Evolutionary conservation across 2,888 invertebrate genomes (phyloP), one percentile per base, ranked within the genome.

Genomic region (Leptopilina syphax): DNA sequence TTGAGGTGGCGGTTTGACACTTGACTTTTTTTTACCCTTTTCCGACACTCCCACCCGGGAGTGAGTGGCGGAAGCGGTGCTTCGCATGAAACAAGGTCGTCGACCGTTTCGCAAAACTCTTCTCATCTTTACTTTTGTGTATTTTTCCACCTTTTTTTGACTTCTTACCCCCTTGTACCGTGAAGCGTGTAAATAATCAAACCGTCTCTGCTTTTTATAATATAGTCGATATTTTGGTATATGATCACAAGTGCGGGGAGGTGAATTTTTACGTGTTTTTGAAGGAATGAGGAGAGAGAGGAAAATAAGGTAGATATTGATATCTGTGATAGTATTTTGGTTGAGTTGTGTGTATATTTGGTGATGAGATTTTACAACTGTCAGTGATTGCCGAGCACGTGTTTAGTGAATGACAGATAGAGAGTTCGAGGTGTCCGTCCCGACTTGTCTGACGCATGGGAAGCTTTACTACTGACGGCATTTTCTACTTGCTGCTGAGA

Each of bases 21-120:
- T 50, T 50, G 50, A 65, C 65, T 65, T 65, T 65, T 24, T 10
- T 3, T 65, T 10, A 24, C n/a, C 73, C 34, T 57, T 57, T n/a
- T 34, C 54, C 57, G n/a, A 18, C 27, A 27, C 73, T 24, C 24
- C 63, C 63, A 63, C 12, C 34, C 5, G 9, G 44, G 44, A 8
- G 44, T 44, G 44, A 44, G 44, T 7, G 44, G 44, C 44, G 44
- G 44, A 34, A 65, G 24, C 10, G 27, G 27, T 54, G 70, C 50
- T 54, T 68, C 68, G 12, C 27, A 70, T 70, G 54, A 50, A 18
- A 18, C 27, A 57, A 73, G 54, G 73, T 73, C 70, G 70, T 54
- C 70, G 57, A 54, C 70, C 70, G 70, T 27, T 50, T 34, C 50
- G 27, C 50, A 50, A 50, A 50, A 50, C 50, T 63, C 63, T 63